Conservation (phyloP, 2,113 vertebrate species). For the Lipophrys pholis region DNA sequence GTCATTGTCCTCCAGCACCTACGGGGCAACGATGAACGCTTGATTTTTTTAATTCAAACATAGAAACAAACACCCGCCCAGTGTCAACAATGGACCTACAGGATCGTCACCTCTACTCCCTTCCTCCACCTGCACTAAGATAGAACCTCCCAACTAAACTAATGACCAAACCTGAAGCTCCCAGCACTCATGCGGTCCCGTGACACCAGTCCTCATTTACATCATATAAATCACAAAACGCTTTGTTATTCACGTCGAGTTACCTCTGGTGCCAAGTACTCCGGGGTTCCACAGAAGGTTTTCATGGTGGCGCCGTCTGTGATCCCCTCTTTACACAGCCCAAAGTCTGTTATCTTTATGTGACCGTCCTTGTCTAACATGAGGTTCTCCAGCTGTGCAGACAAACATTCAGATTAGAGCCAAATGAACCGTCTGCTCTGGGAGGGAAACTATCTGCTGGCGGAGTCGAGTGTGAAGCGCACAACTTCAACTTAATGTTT, state of each 20-base stretch:
- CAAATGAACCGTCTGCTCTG: constrained; percentile 19
- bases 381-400: constrained; percentile 93
- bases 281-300: constrained; percentile 98
- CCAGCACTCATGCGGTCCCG: no score
- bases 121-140: no score
- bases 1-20: constrained; percentile 98
- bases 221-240: neutral
- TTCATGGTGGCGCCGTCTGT: constrained; percentile 98
- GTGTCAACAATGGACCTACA: no score
- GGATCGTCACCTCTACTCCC: no score
- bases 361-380: constrained; percentile 99
- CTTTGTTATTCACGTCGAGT: neutral
- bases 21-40: neutral
- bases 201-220: neutral
- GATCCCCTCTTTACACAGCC: constrained; percentile 98
- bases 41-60: no score
- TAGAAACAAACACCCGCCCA: no score
- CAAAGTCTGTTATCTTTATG: constrained; percentile 98
- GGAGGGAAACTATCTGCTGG: neutral
- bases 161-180: no score
- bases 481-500: no score
- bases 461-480: neutral
- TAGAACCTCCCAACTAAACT: no score
- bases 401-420: constrained; percentile 16
- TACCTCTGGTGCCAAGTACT: constrained; percentile 98